Evolutionary conservation across 2,888 invertebrate genomes (phyloP).

Genomic region (Caenorhabditis macrosperma): DNA sequence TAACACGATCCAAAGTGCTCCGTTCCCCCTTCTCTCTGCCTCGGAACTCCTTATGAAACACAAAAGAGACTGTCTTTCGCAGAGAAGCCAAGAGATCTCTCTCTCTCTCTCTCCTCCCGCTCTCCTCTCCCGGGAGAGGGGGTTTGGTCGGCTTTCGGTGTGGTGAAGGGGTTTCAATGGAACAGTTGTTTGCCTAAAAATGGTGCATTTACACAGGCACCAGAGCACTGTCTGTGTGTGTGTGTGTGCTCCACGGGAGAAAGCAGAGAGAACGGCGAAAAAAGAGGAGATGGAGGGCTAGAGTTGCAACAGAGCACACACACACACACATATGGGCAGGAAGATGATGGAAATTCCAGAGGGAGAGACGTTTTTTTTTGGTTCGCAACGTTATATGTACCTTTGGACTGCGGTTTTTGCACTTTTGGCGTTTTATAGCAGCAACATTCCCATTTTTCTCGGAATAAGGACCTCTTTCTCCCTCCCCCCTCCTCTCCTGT

Average conservation of each 20-base stretch:
- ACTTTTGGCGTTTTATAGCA: too few relatives aligned
- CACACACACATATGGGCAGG: slow-evolving; percentile 4
- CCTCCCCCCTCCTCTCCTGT: background rate
- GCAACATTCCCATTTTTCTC: too few relatives aligned
- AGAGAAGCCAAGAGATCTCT: background rate
- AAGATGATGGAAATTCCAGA: background rate
- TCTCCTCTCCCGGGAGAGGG: background rate
- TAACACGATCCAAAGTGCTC: slow-evolving; percentile 17
- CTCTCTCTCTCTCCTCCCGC: background rate
- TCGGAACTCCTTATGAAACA: background rate
- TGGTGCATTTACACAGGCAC: slow-evolving; percentile 53
- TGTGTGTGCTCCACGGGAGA: slow-evolving; percentile 10
- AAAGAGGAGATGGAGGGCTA: background rate
- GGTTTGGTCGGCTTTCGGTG: too few relatives aligned
- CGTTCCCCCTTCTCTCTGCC: background rate
- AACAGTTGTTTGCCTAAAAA: slow-evolving; percentile 53
- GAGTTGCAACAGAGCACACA: slow-evolving; percentile 2
- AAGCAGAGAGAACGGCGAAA: slow-evolving; percentile 7
- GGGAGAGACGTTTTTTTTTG: background rate
- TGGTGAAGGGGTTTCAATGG: slow-evolving; percentile 18
- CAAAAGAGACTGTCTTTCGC: slow-evolving; percentile 10
- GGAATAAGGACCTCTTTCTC: background rate
- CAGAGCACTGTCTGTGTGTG: slow-evolving; percentile 16
- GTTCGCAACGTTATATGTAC: too few relatives aligned
- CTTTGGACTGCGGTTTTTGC: background rate